Evolutionary conservation across 2,888 invertebrate species (phyloP).

Genomic region (Caenorhabditis uteleia): DNA sequence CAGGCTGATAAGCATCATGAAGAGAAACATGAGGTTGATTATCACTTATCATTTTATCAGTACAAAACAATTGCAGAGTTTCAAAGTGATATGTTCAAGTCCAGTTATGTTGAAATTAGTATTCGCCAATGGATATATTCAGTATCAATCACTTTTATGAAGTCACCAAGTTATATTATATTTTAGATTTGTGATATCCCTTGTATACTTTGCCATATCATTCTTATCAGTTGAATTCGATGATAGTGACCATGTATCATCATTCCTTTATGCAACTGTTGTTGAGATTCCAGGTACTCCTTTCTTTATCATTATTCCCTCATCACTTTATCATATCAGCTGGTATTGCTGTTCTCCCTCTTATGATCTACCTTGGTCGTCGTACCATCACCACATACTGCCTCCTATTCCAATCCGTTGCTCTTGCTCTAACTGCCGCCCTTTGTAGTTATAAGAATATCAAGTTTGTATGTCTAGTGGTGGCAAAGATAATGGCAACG

Average conservation of each 20-base stretch:
- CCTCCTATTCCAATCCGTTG: slow-evolving; percentile 13
- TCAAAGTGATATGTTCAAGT: slow-evolving; percentile 9
- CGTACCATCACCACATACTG: slow-evolving; percentile 13
- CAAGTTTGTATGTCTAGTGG: slow-evolving; percentile 17
- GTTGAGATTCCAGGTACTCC: slow-evolving; percentile 31
- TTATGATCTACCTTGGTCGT: slow-evolving; percentile 32
- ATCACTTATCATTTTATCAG: background rate
- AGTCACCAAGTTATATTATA: background rate
- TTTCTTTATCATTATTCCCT: background rate
- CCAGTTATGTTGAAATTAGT: slow-evolving; percentile 18
- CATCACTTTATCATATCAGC: slow-evolving; percentile 9
- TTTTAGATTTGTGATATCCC: slow-evolving; percentile 34
- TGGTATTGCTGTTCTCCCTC: slow-evolving; percentile 24
- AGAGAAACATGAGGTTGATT: slow-evolving; percentile 20
- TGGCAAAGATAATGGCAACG: slow-evolving; percentile 29
- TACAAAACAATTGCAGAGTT: background rate
- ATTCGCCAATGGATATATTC: slow-evolving; percentile 31
- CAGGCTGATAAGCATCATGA: slow-evolving; percentile 9
- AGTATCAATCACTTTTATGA: slow-evolving; percentile 3
- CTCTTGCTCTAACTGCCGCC: slow-evolving; percentile 8
- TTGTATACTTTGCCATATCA: slow-evolving; percentile 33
- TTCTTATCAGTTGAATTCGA: slow-evolving; percentile 29
- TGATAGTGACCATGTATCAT: slow-evolving; percentile 12
- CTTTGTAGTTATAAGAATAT: slow-evolving; percentile 2
- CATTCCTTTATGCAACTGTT: slow-evolving; percentile 21